Base-by-base conservation (phyloP, 2,888 invertebrate species). In the Aporophyla nigra region DNA sequence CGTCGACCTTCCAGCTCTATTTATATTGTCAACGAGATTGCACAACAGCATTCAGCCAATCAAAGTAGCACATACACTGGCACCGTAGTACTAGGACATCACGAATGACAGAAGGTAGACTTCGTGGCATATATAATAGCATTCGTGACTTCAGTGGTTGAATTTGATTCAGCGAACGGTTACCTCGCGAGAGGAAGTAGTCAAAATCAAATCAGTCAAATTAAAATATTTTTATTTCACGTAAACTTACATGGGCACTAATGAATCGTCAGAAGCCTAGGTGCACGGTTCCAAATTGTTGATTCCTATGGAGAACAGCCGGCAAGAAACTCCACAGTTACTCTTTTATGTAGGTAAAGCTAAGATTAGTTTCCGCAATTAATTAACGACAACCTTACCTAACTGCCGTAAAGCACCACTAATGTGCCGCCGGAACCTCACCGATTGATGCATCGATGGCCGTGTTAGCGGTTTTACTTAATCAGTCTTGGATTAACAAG, bases 1-100 rank as follows among this genome's bases (percentile, higher is more conserved):
- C 46, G 46, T 10, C 77, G 82, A 84, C 83, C 85, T 84, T 81
- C 82, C 68, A 77, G 77, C 73, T 85, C 77, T 69, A 77, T 81
- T 77, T 84, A 74, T 69, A 81, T 81, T 81, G 82, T 81, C 83
- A 81, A 71, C 85, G 69, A 56, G 71, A 67, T 83, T 69, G 81
- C 74, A 77, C 71, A 77, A 81, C 71, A 71, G 61, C 69, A 67
- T 73, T 84, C 73, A 77, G 43, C 74, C 85, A 84, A 81, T 83
- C 74, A 84, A 84, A 83, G 73, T 70, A 77, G 62, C 82, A 58
- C 68, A 74, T 73, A 80, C 69, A 83, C 61, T 84, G 21, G 6
- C 27, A 68, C 61, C 33, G 16, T 33, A 19, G 33, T 58, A 68
- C 61, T 6, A 49, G 40, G 14, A 33, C 5, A 27, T 16, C 19